Conservation (phyloP, 2,113 vertebrate species). For the Macrotis lagotis region DNA sequence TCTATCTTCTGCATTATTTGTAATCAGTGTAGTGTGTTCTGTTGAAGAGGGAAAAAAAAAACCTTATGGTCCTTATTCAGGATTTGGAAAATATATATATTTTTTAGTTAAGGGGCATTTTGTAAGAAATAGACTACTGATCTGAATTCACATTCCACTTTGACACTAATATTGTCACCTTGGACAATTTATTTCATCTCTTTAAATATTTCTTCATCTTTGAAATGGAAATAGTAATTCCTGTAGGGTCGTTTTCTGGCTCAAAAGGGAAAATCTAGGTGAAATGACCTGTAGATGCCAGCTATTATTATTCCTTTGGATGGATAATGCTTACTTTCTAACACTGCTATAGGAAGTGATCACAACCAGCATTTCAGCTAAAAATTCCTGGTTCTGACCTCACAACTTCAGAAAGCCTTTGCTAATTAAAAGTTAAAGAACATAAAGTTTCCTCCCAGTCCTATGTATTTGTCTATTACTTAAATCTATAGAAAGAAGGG, state of each 20-base stretch:
- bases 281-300: not conserved
- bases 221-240: not conserved
- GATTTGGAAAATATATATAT: slow-evolving; percentile 30
- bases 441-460: not conserved
- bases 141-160: not conserved
- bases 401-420: not conserved
- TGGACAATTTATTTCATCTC: not conserved
- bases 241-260: not conserved
- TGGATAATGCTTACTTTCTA: not conserved
- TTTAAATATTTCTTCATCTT: not conserved
- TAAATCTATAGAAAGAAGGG: not conserved
- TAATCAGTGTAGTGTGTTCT: slow-evolving; percentile 14
- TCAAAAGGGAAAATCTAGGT: not conserved
- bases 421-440: slow-evolving; percentile 16
- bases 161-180: not conserved
- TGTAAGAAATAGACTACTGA: not conserved
- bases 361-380: not conserved
- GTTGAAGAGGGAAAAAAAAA: not conserved
- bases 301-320: not conserved
- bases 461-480: not conserved
- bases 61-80: not conserved
- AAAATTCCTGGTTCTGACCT: not conserved
- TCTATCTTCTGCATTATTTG: not conserved
- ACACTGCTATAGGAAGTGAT: not conserved
- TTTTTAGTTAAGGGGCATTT: not conserved